phyloP scores from a whole-genome alignment of 2,113 vertebrate genomes.

The Setophaga petechia region DNA sequence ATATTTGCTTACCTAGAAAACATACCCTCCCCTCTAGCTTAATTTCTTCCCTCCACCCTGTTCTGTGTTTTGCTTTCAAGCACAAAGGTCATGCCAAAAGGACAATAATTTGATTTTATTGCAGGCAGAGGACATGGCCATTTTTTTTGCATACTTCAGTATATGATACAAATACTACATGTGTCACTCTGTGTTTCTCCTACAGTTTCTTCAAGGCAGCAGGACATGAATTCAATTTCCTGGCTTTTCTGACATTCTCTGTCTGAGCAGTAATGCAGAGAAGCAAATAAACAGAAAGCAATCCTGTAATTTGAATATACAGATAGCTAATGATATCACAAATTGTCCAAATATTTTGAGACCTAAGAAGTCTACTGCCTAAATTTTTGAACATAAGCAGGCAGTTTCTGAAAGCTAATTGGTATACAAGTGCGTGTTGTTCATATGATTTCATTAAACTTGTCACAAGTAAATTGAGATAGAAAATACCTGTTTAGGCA shows the following conservation, averaged over 20 bases:
- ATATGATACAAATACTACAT: not conserved
- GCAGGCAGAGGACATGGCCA: rapidly evolving
- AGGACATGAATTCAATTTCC: not conserved
- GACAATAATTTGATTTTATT: not conserved
- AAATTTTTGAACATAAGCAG: not conserved
- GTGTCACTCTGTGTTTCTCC: not conserved
- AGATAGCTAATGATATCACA: not conserved
- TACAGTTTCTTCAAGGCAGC: not conserved
- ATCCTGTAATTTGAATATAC: not conserved
- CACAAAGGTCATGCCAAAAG: not conserved
- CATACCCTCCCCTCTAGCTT: not conserved
- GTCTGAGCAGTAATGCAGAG: not conserved
- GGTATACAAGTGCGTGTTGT: not conserved
- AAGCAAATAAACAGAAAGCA: not conserved
- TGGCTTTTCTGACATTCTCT: not conserved
- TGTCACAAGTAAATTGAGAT: conserved; percentile 35
- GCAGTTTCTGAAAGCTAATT: not conserved
- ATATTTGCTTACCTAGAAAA: not conserved
- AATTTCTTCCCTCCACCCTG: not conserved
- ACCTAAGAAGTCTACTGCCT: not conserved
- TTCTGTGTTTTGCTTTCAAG: not conserved
- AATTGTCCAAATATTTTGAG: not conserved
- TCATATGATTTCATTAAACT: not conserved
- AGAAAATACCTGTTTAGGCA: conserved; percentile 35
- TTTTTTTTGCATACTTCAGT: not conserved